Evolutionary conservation across 2,888 invertebrate genomes (phyloP), one percentile per base, ranked within the genome.

Genomic region (Orchesellides sinensis): DNA sequence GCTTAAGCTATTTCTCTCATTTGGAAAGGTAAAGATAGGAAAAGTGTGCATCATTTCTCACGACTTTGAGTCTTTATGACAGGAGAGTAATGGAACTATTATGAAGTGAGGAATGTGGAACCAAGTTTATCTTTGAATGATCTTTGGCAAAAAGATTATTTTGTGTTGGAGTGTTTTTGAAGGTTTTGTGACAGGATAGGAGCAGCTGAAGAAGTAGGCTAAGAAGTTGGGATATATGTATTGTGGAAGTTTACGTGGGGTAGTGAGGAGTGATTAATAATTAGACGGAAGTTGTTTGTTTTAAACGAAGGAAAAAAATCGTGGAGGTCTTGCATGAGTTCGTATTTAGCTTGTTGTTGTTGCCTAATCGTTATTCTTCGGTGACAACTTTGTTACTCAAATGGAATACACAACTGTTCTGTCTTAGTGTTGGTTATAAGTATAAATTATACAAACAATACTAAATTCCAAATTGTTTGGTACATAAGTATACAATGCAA

Each of bases 141-240:
- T 69, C 69, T 49, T 78, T 78, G 78, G 78, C 78, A 78, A 63
- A 52, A 27, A 47, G 23, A 63, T 19, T 12, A 19, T 66, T 35
- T 35, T 49, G 35, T 23, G 23, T 21, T 63, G n/a, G n/a, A n/a
- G n/a, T 35, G 65, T 75, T 61, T 52, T 19, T 21, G 59, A 23
- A 59, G 70, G 56, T 59, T 49, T 66, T 54, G 14, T 70, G 17
- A 32, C 25, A 72, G 40, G 47, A 14, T 65, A 8, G n/a, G 21
- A 19, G 25, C 66, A 54, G 45, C 52, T 74, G 63, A 52, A 54
- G 68, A 68, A 68, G 35, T 74, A 21, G 75, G 75, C 66, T 65
- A 66, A 59, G 27, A 59, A 45, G 63, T 45, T 25, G 45, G n/a
- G 19, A 40, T 27, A 49, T 40, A 23, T 73, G 52, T 63, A 54